Base-by-base conservation (phyloP, 2,113 vertebrate species). In the Octodon degus region DNA sequence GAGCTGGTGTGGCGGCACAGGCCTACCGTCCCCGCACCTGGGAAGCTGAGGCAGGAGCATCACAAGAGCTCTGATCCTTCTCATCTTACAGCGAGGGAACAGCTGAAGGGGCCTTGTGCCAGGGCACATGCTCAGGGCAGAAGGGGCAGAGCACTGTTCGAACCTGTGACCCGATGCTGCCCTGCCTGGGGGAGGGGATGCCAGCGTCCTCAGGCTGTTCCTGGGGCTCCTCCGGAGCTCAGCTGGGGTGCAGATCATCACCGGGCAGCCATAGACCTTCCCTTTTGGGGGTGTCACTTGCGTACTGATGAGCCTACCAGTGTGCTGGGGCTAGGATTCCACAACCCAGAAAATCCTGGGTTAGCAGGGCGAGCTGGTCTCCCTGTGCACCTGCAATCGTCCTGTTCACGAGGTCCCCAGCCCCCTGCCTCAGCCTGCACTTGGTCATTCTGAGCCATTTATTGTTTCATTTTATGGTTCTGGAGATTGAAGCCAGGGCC, bases 231-330 rank as follows among this genome's bases (percentile, higher is more conserved):
- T 53, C 80, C 92, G 0, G 7, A 74, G 60, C n/a, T 32, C 34
- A 19, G 34, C 43, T 8, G 25, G 55, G 24, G 72, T 14, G 3
- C 12, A 30, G 19, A 5, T 32, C 11, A 1, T 4, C 5, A 12
- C 63, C 6, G 11, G 1, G 32, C 37, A 8, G 32, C 67, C 0
- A 0, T 4, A 40, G 27, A 10, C 34, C 84, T 13, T 32, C 20
- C 7, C 37, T 30, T 25, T 25, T 8, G 10, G 19, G 43, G n/a
- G 1, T 20, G 12, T 58, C 86, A 25, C 20, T 1, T 0, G 4
- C 20, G 0, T 0, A 34, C 50, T 34, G 40, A 50, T 2, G 1
- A 3, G 34, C 20, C 0, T 27, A 9, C 70, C 63, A 1, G 4
- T 3, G 6, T 27, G 40, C 72, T 40, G 24, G 60, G 5, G 7